Evolutionary conservation across 2,888 invertebrate species (phyloP).

Genomic region (Mycalesis mineus): DNA sequence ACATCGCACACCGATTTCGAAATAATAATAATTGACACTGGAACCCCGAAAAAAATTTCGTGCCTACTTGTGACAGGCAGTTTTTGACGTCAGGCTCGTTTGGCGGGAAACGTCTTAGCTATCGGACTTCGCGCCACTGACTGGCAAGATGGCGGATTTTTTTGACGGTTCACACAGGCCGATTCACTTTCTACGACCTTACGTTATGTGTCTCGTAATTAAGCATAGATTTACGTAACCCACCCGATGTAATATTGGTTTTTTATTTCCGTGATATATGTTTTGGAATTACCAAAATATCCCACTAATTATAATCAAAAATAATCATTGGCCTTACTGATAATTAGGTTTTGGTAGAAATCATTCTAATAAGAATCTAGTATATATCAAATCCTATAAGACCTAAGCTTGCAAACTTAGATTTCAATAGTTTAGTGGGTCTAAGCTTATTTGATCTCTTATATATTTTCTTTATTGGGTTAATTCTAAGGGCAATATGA

Average conservation of each 20-base stretch:
- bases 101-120: conserved; percentile 68
- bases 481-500: too few relatives aligned
- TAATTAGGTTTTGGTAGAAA: too few relatives aligned
- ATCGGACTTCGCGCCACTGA: conserved; percentile 68
- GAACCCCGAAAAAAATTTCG: conserved; percentile 48
- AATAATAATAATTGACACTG: conserved; percentile 45
- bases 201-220: conserved; percentile 74
- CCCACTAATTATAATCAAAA: too few relatives aligned
- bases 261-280: conserved; percentile 55
- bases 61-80: conserved; percentile 51
- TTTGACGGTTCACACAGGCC: conserved; percentile 77
- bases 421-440: too few relatives aligned
- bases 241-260: conserved; percentile 62
- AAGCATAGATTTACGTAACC: conserved; percentile 74
- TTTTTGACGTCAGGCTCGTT: conserved; percentile 44
- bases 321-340: too few relatives aligned
- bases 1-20: conserved; percentile 39
- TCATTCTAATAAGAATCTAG: too few relatives aligned
- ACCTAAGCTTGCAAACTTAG: too few relatives aligned
- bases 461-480: too few relatives aligned
- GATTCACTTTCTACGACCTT: conserved; percentile 79
- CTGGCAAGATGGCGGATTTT: conserved; percentile 75
- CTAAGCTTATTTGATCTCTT: too few relatives aligned
- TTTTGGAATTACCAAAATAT: neutral
- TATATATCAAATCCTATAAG: too few relatives aligned